A percentile compares a stretch with the other conserved stretches of the same genome.
Evolutionary conservation across 2,113 vertebrate genomes (phyloP).

Genomic region (Leptosomus discolor): DNA sequence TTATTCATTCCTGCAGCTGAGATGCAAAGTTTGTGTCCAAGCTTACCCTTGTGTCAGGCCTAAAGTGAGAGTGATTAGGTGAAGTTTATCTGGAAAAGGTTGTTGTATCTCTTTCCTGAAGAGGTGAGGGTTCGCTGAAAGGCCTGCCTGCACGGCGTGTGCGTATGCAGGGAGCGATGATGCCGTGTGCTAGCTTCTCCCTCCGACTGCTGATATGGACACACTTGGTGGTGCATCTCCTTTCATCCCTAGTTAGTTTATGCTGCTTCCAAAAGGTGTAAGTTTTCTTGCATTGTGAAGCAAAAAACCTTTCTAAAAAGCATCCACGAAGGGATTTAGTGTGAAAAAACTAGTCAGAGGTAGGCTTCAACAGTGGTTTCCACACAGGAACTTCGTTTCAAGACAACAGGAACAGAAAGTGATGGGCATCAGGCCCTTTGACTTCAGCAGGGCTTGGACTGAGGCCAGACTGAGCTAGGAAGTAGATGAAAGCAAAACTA

Average conservation of each 20-base stretch:
- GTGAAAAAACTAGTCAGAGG: not conserved
- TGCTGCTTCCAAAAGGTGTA: not conserved
- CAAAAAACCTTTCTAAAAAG: not conserved
- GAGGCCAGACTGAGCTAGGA: not conserved
- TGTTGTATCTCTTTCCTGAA: not conserved
- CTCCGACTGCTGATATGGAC: not conserved
- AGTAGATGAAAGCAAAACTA: not conserved
- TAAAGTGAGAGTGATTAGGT: not conserved
- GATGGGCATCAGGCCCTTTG: not conserved
- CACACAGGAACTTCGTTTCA: not conserved
- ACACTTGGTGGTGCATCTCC: not conserved
- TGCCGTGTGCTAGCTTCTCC: not conserved
- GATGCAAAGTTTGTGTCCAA: not conserved
- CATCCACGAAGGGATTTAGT: not conserved
- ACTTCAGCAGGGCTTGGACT: not conserved
- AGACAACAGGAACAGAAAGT: slow-evolving; percentile 13
- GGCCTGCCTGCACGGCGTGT: not conserved
- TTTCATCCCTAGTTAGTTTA: not conserved
- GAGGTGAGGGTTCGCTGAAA: not conserved
- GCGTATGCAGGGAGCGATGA: not conserved
- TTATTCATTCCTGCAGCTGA: not conserved
- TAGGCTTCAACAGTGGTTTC: not conserved
- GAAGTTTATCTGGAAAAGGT: not conserved
- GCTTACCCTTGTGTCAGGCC: not conserved
- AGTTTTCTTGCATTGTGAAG: not conserved